Evolutionary conservation across 2,113 vertebrate genomes (phyloP).

Genomic region (Struthio camelus): DNA sequence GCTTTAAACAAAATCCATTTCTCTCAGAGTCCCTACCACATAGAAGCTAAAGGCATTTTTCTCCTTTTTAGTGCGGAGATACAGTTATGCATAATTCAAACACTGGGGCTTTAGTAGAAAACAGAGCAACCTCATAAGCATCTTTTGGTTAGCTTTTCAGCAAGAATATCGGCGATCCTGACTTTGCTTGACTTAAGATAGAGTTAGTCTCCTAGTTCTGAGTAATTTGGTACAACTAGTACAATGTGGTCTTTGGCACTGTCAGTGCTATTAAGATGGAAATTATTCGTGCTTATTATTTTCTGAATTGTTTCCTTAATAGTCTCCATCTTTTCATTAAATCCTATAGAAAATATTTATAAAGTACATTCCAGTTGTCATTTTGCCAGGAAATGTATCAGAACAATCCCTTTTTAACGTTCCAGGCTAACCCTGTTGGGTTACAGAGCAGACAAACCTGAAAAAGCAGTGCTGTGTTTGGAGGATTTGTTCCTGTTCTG

Average conservation of each 20-base stretch:
- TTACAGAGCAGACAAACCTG: background rate
- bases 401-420: background rate
- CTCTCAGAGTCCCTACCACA: background rate
- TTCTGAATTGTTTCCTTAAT: background rate
- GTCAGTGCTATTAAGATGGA: background rate
- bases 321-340: background rate
- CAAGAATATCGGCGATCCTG: background rate
- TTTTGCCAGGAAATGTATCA: background rate
- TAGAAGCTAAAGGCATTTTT: background rate
- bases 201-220: background rate
- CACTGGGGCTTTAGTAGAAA: background rate
- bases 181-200: background rate
- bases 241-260: background rate
- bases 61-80: background rate
- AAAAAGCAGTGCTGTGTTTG: background rate
- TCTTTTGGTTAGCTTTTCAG: background rate
- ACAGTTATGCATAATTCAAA: slow-evolving; percentile 27
- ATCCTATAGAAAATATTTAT: background rate
- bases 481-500: background rate
- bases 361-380: background rate
- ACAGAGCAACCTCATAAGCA: background rate
- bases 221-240: background rate
- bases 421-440: background rate
- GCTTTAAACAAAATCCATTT: background rate
- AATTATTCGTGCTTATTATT: background rate